Evolutionary conservation across 2,888 invertebrate species (phyloP), one percentile per base, ranked within the genome.

Genomic region (Spilarctia lutea): DNA sequence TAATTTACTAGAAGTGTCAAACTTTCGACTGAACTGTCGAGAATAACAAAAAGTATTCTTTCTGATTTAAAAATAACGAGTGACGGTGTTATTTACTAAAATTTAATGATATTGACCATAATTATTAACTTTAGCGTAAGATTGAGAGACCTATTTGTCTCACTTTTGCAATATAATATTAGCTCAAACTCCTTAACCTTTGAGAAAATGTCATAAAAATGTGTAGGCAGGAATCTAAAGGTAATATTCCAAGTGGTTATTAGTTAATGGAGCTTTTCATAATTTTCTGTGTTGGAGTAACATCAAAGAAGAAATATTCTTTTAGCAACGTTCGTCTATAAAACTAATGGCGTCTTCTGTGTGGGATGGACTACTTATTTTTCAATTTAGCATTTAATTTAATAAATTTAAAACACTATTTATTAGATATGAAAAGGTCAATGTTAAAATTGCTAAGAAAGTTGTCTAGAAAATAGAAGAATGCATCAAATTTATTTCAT

Each of bases 241-340:
- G 60, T 63, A 73, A 66, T 71, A 56, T 71, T 39, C 33, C n/a
- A 45, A 8, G 52, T 33, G 48, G 69, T 68, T 71, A 71, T 65
- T 71, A 68, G 56, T 63, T 68, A 76, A 76, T 76, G 76, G 67
- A 65, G 63, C 52, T 68, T 73, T 75, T 75, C 68, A 65, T 75
- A 68, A 33, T 75, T 68, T 68, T 75, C 60, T 68, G 45, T 24
- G 68, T 65, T 68, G 48, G 18, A 66, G 8, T 68, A n/a, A 72
- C 68, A 71, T 68, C 65, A 72, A 72, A 75, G 69, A 60, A 33
- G 42, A 71, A 56, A 60, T n/a, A 60, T 48, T 24, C 52, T 35
- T 56, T 56, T 35, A 18, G 45, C 18, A 42, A 45, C n/a, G 6
- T 56, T 27, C 11, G 39, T 8, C 33, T 56, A 39, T 45, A 63